phyloP scores from a whole-genome alignment of 2,888 invertebrate species.

The Pomacea canaliculata region DNA sequence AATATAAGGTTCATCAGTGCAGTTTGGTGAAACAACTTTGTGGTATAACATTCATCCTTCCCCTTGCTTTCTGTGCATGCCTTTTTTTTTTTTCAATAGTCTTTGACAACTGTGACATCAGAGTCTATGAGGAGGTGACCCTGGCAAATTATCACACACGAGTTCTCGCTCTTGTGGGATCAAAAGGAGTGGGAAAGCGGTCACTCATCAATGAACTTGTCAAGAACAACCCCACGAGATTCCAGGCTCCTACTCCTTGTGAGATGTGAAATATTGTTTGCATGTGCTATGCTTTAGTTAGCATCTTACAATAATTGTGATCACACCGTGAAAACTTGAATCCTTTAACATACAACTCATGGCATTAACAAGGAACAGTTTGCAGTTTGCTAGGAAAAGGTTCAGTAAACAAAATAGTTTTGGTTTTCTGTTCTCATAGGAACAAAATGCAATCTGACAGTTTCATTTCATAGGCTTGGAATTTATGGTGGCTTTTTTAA shows the following conservation, averaged over 20 bases:
- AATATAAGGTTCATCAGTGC: too few species aligned
- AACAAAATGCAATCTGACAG: background rate
- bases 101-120: conserved; percentile 91
- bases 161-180: conserved; percentile 74
- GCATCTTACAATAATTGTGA: background rate
- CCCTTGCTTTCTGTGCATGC: too few species aligned
- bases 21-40: too few species aligned
- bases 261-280: conserved; percentile 35
- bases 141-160: conserved; percentile 96
- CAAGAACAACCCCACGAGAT: conserved; percentile 63
- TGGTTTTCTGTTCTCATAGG: background rate
- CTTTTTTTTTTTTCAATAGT: conserved; percentile 71
- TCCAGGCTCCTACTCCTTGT: conserved; percentile 67
- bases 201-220: conserved; percentile 66
- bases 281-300: too few species aligned
- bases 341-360: too few species aligned
- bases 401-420: background rate
- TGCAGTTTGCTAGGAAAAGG: too few species aligned
- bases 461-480: too few species aligned
- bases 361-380: too few species aligned
- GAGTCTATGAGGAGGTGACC: conserved; percentile 95
- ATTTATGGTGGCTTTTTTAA: too few species aligned
- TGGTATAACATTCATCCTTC: too few species aligned
- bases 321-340: background rate
- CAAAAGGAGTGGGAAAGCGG: conserved; percentile 66